Base-by-base conservation (phyloP, 2,113 vertebrate species). In the Blennius ocellaris region DNA sequence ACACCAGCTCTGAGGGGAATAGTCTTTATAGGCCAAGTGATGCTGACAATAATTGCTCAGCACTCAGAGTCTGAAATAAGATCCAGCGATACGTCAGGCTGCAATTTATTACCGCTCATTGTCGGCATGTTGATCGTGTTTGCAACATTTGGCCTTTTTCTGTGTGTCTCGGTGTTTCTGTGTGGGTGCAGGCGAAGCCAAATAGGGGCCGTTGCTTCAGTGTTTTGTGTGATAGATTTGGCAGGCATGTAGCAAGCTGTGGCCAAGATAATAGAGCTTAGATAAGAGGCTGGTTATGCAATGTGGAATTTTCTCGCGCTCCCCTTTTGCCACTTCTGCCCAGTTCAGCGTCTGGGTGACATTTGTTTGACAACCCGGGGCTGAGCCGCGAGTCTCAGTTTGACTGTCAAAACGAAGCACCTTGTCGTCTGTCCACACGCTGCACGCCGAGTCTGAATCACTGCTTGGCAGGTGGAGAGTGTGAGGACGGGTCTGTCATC, bases 11-110 rank as follows among this genome's bases (percentile, higher is more conserved):
- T 72, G 87, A 87, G 72, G 92, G 92, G 87, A 92, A 90, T 87
- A 87, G 82, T 86, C 83, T 92, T 90, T 86, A 85, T 81, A 84
- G 87, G 81, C 87, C 81, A 78, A 90, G 88, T 78, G 78, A 91
- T 75, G 82, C 86, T 81, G 83, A 87, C 86, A 82, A 90, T 91
- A 90, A 92, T 93, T 92, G 81, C 84, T 82, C 78, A 83, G 88
- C 81, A 78, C 82, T 86, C 82, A 48, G 84, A 38, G 49, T 82
- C 86, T 83, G 84, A 90, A 87, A 91, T 78, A 69, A 83, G 83
- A 89, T 76, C 55, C 63, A 38, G 63, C 61, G 73, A 87, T 73
- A 70, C 50, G 70, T 71, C 62, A 38, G 73, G 74, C 40, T 67
- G 57, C 50, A 69, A 43, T 76, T 73, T 67, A 83, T 84, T 65